Conservation (phyloP, 2,797 vertebrate species). For the Lophotriccus pileatus region DNA sequence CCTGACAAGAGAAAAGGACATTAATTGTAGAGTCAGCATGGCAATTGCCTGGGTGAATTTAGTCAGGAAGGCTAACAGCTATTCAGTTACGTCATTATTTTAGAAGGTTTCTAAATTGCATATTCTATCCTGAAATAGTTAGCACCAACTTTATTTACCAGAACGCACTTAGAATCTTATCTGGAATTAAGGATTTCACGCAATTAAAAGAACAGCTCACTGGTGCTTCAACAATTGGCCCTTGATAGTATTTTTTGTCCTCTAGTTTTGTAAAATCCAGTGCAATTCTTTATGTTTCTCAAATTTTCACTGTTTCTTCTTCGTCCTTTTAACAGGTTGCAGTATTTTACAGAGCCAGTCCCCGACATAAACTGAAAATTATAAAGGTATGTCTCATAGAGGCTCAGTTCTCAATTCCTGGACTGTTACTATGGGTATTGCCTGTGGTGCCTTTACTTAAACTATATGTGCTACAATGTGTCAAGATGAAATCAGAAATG, state of each 20-base stretch:
- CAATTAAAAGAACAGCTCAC: not conserved
- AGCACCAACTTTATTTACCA: not conserved
- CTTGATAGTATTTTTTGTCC: not conserved
- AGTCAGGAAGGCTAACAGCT: not conserved
- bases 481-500: not conserved
- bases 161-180: not conserved
- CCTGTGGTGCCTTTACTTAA: not conserved
- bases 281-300: not conserved
- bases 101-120: not conserved
- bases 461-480: not conserved
- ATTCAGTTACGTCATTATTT: not conserved
- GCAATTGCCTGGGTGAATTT: not conserved
- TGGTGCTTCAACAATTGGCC: not conserved
- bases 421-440: not conserved
- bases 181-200: not conserved
- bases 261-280: not conserved
- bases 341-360: slow-evolving; percentile 95
- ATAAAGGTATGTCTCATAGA: slow-evolving; percentile 85
- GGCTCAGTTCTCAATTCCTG: not conserved
- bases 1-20: not conserved
- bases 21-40: not conserved
- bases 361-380: slow-evolving; percentile 96
- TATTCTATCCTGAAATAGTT: not conserved
- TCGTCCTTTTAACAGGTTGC: slow-evolving; percentile 76
- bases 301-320: not conserved